Evolutionary conservation across 2,797 vertebrate species (phyloP), one percentile per base, ranked within the genome.

Genomic region (Lophotriccus pileatus): DNA sequence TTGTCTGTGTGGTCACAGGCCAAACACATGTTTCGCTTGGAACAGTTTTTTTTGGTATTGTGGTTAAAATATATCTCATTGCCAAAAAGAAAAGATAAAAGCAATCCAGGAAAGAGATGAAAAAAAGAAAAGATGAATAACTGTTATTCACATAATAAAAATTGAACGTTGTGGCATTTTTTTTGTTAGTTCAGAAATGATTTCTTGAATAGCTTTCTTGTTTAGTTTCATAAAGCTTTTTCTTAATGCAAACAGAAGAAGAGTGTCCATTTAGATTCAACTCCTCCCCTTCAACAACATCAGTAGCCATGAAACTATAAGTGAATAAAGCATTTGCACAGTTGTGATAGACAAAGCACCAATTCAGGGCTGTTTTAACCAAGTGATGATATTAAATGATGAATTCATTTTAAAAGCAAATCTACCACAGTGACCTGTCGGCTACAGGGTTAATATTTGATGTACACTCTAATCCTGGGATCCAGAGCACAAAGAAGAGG

Each of bases 1-100:
- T 76, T 91, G 64, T 80, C 94, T 84, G 47, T 39, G 49, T 91
- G 46, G 64, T 95, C 79, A 88, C 5, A 91, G 85, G 89, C 92
- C 96, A 97, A 96, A 90, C 89, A 93, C 67, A 72, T 94, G 90
- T 91, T 96, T 60, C 72, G 93, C 83, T 89, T 94, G 85, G 90
- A 96, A 95, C 44, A 21, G n/a, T n/a, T 34, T 92, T 93, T 44
- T 73, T 64, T 83, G 60, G 53, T 88, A 90, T 55, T 95, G 88
- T 87, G 84, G 91, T 91, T 91, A 72, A 90, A 92, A 87, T 22
- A 83, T 1, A 72, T 64, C 21, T 18, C 49, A 75, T 22, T 74
- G 86, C 92, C 93, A 95, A 89, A 88, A 90, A 53, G 8, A 63
- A 88, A 70, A 58, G 88, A 94, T 90, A 94, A 97, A 96, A 94